Base-by-base conservation (phyloP, 1,140 invertebrate genomes). In the Aricia agestis region DNA sequence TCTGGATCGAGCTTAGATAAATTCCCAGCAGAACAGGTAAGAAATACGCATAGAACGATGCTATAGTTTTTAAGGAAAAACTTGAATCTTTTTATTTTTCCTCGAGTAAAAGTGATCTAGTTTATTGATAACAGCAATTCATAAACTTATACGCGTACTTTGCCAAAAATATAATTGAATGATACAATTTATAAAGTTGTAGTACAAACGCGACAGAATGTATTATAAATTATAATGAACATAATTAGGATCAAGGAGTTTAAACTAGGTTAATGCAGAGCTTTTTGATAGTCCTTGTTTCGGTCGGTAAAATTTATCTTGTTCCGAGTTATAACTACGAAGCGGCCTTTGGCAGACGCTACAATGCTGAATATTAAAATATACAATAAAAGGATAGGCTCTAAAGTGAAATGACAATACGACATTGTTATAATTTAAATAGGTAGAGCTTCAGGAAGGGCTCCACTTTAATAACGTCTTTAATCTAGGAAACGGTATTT, bases 1-100 rank as follows among this genome's bases (percentile, higher is more conserved):
- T 95, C 94, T 57, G 94, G 94, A 52, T 93, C 93, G 77, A 93
- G 93, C 84, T 75, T 82, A 78, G 93, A 93, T 85, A 89, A 84
- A 77, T 93, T 92, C 78, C 92, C 92, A 67, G 82, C 92, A 65
- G 92, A 93, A 85, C 92, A 91, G 87, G 89, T 91, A 83, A 85
- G 42, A 42, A 67, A 69, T 41, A n/a, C 17, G 58, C 10, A 45
- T 13, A 45, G 9, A 45, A 45, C 9, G n/a, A 6, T 45, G 11
- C 42, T 45, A 10, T 13, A 45, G 42, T 13, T 13, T 45, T 45
- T 32, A 32, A 32, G 32, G 36, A 36, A 25, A 25, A 9, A 2
- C 6, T 7, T 36, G 36, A 9, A 5, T 32, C 6, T 32, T 32
- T 32, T 32, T 32, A 32, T 52, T 52, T 13, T 15, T 3, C 45